Percentiles rank a stretch among this genome's conserved stretches.
Conservation (phyloP, 2,113 vertebrate genomes). For the Cyanoramphus novaezelandiae region DNA sequence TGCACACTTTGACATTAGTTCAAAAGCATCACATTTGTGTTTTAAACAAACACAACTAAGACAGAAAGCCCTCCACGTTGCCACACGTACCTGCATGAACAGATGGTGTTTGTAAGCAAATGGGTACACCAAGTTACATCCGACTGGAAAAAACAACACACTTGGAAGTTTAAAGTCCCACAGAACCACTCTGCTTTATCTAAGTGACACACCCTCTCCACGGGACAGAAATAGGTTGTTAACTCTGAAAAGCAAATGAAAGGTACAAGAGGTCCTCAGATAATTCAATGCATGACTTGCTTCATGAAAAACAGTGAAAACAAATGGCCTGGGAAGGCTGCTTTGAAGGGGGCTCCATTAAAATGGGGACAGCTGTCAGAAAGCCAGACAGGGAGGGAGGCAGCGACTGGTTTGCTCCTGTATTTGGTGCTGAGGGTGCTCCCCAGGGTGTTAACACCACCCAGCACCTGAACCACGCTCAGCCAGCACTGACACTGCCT, state of each 20-base stretch:
- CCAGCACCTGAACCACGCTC: rapidly evolving
- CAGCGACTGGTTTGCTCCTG: rapidly evolving
- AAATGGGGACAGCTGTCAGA: neutral
- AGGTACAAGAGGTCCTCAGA: neutral
- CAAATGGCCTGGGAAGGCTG: neutral
- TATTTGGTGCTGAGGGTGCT: neutral
- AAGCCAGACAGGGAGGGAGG: neutral
- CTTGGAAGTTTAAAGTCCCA: constrained; percentile 44
- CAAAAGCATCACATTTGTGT: neutral
- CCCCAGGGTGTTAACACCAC: rapidly evolving
- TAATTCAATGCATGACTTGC: neutral
- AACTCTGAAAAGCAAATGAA: neutral
- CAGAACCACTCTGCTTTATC: neutral
- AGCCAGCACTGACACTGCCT: rapidly evolving
- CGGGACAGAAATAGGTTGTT: neutral
- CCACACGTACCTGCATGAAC: neutral
- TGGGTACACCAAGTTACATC: rapidly evolving
- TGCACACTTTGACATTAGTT: neutral
- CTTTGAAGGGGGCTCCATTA: neutral
- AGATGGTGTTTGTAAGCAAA: neutral
- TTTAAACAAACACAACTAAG: neutral
- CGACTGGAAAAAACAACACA: neutral
- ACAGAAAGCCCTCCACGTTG: neutral
- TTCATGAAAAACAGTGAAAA: neutral
- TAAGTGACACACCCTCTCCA: neutral